Conservation (phyloP, 2,113 vertebrate species). For the Deroptyus accipitrinus region DNA sequence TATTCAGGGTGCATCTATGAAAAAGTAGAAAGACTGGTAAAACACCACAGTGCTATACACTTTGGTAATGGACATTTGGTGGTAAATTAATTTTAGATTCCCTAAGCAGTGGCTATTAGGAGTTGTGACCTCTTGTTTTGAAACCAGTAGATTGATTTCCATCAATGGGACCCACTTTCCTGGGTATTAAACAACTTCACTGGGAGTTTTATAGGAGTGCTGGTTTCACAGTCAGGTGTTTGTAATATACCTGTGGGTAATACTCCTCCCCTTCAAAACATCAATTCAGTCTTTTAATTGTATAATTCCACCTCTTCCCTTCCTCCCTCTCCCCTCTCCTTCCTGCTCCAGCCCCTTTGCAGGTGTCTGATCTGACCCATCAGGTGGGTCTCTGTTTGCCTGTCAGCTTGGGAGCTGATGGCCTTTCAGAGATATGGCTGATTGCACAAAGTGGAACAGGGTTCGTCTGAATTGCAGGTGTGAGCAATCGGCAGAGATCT, state of each 20-base stretch:
- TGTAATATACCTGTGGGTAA: neutral
- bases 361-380: slow-evolving; percentile 78
- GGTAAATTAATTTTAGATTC: neutral
- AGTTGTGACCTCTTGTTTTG: neutral
- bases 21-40: neutral
- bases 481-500: slow-evolving; percentile 86
- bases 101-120: neutral
- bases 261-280: neutral
- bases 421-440: slow-evolving; percentile 86
- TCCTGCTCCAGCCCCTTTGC: slow-evolving; percentile 31
- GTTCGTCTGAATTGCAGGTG: slow-evolving; percentile 84
- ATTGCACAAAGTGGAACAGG: slow-evolving; percentile 83
- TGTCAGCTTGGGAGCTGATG: slow-evolving; percentile 85
- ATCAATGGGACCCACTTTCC: neutral
- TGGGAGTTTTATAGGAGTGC: neutral
- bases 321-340: neutral
- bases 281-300: slow-evolving; percentile 28
- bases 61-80: neutral
- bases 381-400: slow-evolving; percentile 88
- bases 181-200: neutral
- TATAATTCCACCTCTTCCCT: slow-evolving; percentile 52
- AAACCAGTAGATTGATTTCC: neutral
- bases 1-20: neutral
- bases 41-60: neutral
- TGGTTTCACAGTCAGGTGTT: neutral